Conservation (phyloP, 2,797 vertebrate species). For the Lagorchestes hirsutus region DNA sequence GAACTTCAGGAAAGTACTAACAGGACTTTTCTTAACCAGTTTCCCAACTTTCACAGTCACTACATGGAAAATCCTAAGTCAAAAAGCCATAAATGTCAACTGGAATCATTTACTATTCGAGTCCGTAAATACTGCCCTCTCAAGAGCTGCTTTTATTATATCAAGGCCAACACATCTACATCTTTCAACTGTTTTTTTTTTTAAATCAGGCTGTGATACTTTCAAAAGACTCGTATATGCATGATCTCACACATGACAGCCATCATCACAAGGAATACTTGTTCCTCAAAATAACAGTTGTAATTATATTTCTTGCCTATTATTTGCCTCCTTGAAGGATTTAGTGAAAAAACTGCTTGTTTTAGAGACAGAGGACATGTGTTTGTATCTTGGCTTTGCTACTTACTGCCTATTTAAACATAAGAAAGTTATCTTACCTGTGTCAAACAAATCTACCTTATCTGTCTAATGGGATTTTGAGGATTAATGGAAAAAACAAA, state of each 20-base stretch:
- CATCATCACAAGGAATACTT: conserved; percentile 23
- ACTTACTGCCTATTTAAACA: too few relatives aligned
- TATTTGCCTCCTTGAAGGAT: background rate
- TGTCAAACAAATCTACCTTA: too few relatives aligned
- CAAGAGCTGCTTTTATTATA: background rate
- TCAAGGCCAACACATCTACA: background rate
- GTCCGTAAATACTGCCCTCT: conserved; percentile 12
- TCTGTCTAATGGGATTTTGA: too few relatives aligned
- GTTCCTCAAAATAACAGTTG: conserved; percentile 47
- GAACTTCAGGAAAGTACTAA: background rate
- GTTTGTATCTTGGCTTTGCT: too few relatives aligned
- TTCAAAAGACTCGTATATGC: background rate
- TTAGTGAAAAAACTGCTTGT: too few relatives aligned
- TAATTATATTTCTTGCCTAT: conserved; percentile 32
- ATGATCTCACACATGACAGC: conserved; percentile 27
- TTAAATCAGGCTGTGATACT: background rate
- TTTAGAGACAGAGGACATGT: too few relatives aligned
- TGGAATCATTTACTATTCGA: background rate
- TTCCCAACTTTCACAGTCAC: background rate
- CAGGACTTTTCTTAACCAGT: background rate
- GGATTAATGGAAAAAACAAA: too few relatives aligned
- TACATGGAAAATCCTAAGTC: background rate
- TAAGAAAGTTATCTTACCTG: too few relatives aligned
- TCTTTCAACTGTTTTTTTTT: background rate
- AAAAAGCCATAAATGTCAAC: background rate